Evolutionary conservation across 2,113 vertebrate genomes (phyloP).

Genomic region (human): DNA sequence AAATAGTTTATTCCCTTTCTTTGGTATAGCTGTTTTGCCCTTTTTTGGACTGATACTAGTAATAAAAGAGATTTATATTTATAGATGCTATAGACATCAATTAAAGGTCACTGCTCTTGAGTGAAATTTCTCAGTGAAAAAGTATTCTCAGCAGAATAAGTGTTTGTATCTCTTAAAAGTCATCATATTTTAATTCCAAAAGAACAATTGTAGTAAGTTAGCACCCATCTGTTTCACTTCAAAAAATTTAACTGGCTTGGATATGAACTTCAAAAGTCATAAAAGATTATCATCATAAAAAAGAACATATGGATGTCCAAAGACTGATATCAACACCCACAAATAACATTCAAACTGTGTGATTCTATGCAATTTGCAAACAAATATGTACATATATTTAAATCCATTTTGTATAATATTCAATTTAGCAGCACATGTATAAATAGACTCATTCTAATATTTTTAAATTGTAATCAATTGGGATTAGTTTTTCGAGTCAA

Average conservation of each 20-base stretch:
- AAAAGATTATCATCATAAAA: background rate
- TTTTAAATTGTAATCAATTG: slow-evolving; percentile 28
- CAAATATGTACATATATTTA: background rate
- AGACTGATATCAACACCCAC: background rate
- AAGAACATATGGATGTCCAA: background rate
- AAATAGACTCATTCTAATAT: background rate
- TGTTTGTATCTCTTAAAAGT: slow-evolving; percentile 29
- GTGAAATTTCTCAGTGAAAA: background rate
- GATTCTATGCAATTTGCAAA: background rate
- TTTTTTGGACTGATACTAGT: background rate
- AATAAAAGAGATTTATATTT: slow-evolving; percentile 3
- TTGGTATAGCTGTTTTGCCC: background rate
- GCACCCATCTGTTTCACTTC: background rate
- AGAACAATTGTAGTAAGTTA: background rate
- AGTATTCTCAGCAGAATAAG: background rate
- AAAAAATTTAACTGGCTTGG: background rate
- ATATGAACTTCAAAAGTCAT: background rate
- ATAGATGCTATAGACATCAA: background rate
- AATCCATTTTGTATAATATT: background rate
- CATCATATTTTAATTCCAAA: background rate
- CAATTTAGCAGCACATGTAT: background rate
- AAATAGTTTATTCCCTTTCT: background rate
- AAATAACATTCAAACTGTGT: background rate
- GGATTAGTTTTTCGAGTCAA: background rate
- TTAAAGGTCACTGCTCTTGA: background rate